phyloP scores from a whole-genome alignment of 1,140 invertebrate species.

The Asbolus verrucosus region DNA sequence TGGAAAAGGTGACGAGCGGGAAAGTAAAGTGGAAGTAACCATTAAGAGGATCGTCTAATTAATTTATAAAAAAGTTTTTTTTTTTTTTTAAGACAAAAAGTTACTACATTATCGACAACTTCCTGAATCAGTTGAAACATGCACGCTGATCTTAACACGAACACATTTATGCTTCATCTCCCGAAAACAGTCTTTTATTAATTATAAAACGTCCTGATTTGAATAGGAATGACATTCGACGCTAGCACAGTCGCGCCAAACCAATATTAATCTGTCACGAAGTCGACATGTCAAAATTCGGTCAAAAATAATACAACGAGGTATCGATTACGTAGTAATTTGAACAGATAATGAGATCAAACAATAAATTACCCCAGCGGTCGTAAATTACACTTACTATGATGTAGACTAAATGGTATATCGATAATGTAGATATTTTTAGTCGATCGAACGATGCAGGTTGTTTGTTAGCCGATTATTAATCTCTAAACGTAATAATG shows the following conservation, averaged over 20 bases:
- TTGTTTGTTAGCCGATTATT: conserved; percentile 4
- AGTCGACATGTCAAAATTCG: no score
- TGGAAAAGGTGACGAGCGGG: conserved; percentile 16
- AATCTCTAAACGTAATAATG: conserved; percentile 18
- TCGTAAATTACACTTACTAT: not conserved
- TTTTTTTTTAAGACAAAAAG: not conserved
- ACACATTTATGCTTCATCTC: conserved; percentile 3
- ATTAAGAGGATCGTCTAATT: conserved; percentile 17
- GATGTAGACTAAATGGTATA: not conserved
- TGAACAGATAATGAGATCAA: not conserved
- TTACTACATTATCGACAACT: not conserved
- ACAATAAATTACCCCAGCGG: not conserved
- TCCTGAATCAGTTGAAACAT: no score
- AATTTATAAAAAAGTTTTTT: conserved; percentile 22
- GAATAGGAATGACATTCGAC: not conserved
- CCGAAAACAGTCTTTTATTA: conserved; percentile 7
- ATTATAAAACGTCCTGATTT: not conserved
- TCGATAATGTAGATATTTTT: conserved; percentile 8
- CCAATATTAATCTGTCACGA: no score
- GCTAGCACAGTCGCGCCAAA: no score
- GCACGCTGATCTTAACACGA: no score
- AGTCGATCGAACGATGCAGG: not conserved
- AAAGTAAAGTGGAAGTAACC: conserved; percentile 16
- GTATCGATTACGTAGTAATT: not conserved
- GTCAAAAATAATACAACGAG: no score